These are phyloP conservation scores for Zaprionus vittiger DNA, from an alignment of 1,140 invertebrate genomes.

Conservation along the genomic window DNA sequence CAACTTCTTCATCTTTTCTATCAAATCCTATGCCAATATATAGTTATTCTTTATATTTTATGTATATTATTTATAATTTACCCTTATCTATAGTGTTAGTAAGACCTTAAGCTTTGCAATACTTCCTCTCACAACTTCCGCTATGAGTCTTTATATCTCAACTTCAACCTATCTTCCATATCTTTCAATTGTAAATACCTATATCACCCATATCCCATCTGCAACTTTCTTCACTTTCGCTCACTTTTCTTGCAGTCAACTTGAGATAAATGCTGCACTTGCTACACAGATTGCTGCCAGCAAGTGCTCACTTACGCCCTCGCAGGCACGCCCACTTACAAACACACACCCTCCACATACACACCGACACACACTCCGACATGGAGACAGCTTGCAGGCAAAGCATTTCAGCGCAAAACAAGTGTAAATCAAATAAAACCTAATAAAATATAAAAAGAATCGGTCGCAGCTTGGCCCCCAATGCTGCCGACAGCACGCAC, in stretches of 20 bases:
- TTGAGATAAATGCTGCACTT: constrained; percentile 36
- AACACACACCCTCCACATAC: constrained; percentile 6
- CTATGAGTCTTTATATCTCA: not conserved
- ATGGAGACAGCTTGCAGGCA: constrained; percentile 49
- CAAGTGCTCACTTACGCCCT: constrained; percentile 46
- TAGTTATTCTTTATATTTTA: too few species aligned
- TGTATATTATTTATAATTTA: too few species aligned
- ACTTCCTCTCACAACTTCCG: not conserved
- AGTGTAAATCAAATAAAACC: constrained; percentile 83
- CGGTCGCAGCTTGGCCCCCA: constrained; percentile 63
- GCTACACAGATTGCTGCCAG: constrained; percentile 32
- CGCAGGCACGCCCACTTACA: constrained; percentile 25
- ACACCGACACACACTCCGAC: constrained; percentile 20
- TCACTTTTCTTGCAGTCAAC: constrained; percentile 9
- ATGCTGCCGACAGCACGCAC: constrained; percentile 21
- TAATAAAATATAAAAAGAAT: constrained; percentile 75
- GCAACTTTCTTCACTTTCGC: not conserved
- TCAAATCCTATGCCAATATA: too few species aligned
- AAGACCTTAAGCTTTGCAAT: too few species aligned
- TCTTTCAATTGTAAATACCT: not conserved
- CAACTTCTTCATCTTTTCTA: too few species aligned
- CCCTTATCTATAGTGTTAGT: too few species aligned
- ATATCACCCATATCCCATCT: not conserved
- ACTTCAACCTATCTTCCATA: not conserved
- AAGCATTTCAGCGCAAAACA: constrained; percentile 74